These are phyloP conservation scores for Aphodius granarius DNA, from an alignment of 2,888 invertebrate species.

Conservation along the genomic window DNA sequence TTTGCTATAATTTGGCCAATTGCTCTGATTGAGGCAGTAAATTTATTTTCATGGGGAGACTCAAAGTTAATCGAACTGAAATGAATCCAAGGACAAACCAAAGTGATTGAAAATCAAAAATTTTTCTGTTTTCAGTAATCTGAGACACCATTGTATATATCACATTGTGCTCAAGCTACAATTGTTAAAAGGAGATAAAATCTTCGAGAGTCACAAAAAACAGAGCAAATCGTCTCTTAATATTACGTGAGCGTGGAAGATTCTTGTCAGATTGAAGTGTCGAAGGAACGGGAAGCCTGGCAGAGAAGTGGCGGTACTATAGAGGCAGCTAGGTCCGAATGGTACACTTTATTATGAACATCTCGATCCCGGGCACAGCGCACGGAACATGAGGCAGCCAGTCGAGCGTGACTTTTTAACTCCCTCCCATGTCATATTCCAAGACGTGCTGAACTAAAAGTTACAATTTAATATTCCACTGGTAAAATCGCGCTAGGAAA, in stretches of 20 bases:
- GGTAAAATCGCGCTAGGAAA: background rate
- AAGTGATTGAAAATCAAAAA: too few species aligned
- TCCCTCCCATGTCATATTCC: background rate
- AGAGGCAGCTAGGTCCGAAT: background rate
- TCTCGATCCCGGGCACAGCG: background rate
- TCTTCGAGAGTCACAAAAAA: too few species aligned
- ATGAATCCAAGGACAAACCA: too few species aligned
- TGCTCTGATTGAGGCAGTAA: background rate
- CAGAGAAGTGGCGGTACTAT: background rate
- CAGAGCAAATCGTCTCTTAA: background rate
- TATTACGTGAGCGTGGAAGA: background rate
- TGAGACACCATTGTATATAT: too few species aligned
- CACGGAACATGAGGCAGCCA: background rate
- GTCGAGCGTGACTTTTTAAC: background rate
- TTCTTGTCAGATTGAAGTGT: background rate
- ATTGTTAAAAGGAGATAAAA: too few species aligned
- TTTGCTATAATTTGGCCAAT: conserved; percentile 2
- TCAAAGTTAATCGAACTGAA: too few species aligned
- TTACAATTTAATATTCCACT: background rate
- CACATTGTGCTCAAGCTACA: too few species aligned
- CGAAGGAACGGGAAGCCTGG: background rate
- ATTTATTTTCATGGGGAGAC: too few species aligned
- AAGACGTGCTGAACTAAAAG: background rate
- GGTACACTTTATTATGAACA: background rate
- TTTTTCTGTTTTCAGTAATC: too few species aligned